Conservation (phyloP, 2,888 invertebrate species). For the Anthophora plumipes region DNA sequence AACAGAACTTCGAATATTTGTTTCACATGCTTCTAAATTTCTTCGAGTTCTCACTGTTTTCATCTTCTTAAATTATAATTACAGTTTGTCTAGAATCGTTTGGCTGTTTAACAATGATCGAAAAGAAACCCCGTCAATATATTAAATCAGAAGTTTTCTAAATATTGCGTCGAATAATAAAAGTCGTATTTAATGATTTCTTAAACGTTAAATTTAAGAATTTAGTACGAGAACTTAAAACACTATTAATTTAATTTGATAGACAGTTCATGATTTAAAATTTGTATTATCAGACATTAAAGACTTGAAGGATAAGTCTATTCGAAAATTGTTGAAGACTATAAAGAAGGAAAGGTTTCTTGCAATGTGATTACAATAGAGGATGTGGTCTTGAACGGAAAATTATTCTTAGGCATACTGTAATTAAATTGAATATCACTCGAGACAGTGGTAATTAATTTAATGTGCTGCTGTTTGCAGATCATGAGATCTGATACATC, state of each 20-base stretch:
- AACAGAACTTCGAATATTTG: background rate
- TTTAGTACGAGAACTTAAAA: too few species aligned
- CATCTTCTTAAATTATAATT: background rate
- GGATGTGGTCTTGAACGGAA: background rate
- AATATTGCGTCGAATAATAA: too few species aligned
- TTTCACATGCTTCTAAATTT: background rate
- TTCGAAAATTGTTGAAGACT: background rate
- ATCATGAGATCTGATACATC: constrained; percentile 93
- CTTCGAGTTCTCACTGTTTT: background rate
- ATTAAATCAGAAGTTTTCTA: too few species aligned
- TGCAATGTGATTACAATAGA: background rate
- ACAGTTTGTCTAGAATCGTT: constrained; percentile 2
- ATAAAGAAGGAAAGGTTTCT: background rate
- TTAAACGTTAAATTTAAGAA: too few species aligned
- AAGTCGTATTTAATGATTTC: too few species aligned
- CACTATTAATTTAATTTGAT: too few species aligned
- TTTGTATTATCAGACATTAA: too few species aligned
- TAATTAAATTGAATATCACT: background rate
- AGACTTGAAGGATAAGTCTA: too few species aligned
- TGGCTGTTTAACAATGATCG: background rate
- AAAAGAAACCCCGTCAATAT: background rate
- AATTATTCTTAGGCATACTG: background rate
- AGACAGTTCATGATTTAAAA: too few species aligned
- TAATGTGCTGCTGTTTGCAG: constrained; percentile 84
- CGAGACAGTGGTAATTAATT: background rate